Evolutionary conservation across 2,888 invertebrate genomes (phyloP).

Genomic region (Teinopalpus imperialis): DNA sequence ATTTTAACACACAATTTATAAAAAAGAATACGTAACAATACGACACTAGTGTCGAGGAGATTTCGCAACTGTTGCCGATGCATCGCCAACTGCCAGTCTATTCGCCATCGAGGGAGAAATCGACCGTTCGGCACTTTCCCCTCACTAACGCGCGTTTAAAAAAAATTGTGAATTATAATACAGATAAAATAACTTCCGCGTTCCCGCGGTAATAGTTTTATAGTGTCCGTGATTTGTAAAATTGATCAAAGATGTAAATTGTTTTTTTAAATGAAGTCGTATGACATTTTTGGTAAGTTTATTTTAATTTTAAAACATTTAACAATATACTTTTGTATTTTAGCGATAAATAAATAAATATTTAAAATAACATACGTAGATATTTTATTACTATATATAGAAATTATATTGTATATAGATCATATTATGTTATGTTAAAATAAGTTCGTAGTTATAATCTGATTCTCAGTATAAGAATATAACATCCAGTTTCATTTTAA

Average conservation of each 20-base stretch:
- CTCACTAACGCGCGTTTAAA: slow-evolving; percentile 47
- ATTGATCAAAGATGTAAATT: slow-evolving; percentile 24
- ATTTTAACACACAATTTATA: background rate
- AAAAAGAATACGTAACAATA: slow-evolving; percentile 27
- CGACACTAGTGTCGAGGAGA: slow-evolving; percentile 39
- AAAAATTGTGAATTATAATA: slow-evolving; percentile 16
- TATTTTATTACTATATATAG: too few relatives aligned
- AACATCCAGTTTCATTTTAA: too few relatives aligned
- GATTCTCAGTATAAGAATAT: too few relatives aligned
- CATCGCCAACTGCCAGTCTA: slow-evolving; percentile 51
- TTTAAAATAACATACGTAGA: too few relatives aligned
- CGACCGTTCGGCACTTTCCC: slow-evolving; percentile 65
- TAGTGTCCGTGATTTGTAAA: slow-evolving; percentile 7
- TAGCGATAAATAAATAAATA: too few relatives aligned
- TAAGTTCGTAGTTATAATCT: too few relatives aligned
- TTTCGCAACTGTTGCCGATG: slow-evolving; percentile 48
- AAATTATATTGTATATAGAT: too few relatives aligned
- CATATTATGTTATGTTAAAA: too few relatives aligned
- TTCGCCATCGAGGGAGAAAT: slow-evolving; percentile 62
- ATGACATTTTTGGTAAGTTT: slow-evolving; percentile 15
- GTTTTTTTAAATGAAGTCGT: slow-evolving; percentile 17
- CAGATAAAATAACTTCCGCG: slow-evolving; percentile 19
- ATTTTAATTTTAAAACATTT: background rate
- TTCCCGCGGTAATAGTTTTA: slow-evolving; percentile 9
- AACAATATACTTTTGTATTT: too few relatives aligned